phyloP scores from a whole-genome alignment of 1,140 invertebrate genomes.

The Chlorops oryzae region DNA sequence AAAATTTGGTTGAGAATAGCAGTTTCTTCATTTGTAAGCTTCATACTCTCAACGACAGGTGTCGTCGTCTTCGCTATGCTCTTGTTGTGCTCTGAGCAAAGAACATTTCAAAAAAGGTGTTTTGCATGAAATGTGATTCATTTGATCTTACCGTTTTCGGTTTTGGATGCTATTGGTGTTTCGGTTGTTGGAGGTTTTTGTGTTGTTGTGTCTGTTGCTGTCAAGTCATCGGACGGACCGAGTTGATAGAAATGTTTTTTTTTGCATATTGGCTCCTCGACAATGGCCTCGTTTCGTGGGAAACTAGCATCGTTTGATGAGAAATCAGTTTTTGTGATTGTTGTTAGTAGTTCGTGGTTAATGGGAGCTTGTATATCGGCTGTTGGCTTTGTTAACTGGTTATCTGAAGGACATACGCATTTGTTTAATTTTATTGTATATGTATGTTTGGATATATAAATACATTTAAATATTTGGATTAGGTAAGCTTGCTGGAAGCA shows the following conservation, averaged over 20 bases:
- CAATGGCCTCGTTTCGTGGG: constrained; percentile 14
- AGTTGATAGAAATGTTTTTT: constrained; percentile 34
- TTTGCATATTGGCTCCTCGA: constrained; percentile 28
- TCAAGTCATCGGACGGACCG: constrained; percentile 29
- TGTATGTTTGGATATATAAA: constrained; percentile 14
- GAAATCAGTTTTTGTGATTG: constrained; percentile 16
- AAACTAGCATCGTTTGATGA: constrained; percentile 25
- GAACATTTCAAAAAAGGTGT: too few relatives aligned
- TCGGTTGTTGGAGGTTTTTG: constrained; percentile 19
- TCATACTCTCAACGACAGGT: too few relatives aligned
- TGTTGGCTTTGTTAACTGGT: constrained; percentile 37
- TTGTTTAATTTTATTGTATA: constrained; percentile 26
- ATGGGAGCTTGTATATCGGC: constrained; percentile 40
- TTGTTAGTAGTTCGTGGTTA: constrained; percentile 36
- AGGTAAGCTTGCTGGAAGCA: too few relatives aligned
- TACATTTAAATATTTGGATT: too few relatives aligned
- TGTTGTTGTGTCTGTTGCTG: not conserved
- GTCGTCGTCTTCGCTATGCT: too few relatives aligned
- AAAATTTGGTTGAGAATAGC: too few relatives aligned
- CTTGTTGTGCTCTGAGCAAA: too few relatives aligned
- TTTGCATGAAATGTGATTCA: too few relatives aligned
- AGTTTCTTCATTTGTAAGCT: too few relatives aligned
- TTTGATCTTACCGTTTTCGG: constrained; percentile 9
- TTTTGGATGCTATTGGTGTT: constrained; percentile 15
- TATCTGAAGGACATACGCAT: constrained; percentile 31